Evolutionary conservation across 2,888 invertebrate species (phyloP), one percentile per base, ranked within the genome.

Genomic region (Boloria selene): DNA sequence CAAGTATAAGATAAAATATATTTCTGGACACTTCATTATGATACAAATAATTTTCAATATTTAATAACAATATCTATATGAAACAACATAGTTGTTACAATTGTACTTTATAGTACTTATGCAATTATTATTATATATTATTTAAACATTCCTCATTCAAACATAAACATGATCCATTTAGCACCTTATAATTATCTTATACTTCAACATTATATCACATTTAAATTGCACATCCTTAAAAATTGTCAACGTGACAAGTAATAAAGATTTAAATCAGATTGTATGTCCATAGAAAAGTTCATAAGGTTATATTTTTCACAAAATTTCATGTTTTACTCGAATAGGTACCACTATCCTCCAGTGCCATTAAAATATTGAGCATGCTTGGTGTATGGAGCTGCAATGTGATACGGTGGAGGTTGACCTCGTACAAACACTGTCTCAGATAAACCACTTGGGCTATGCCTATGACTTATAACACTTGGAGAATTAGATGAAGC

Each of bases 381-480:
- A 79, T 96, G 96, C 91, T 96, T 96, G 14, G 97, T 96, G 79
- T 95, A 96, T 3, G 95, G 95, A 26, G 96, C 96, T 38, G 96
- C 97, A 78, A 97, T 96, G 77, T 97, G 96, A 87, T 97, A 97
- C 0, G 97, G 97, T 1, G 97, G 97, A 16, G 97, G 97, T 77
- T 94, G 91, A 54, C 87, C 87, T 69, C 92, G 81, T 50, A 81
- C 79, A 69, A 90, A 89, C 59, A 85, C 81, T 61, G 87, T 81
- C 71, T 89, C 87, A 42, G 90, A 80, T 73, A 83, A 72, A 59
- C 85, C 85, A 74, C 83, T 87, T 44, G 90, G 88, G 74, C 90
- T 92, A 63, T 89, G 90, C 45, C 87, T 81, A 72, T 88, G 89
- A 73, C 84, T 86, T 55, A 82, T 78, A 58, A 87, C 85, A 81